Evolutionary conservation across 2,888 invertebrate genomes (phyloP), one percentile per base, ranked within the genome.

Genomic region (Malachius bipustulatus): DNA sequence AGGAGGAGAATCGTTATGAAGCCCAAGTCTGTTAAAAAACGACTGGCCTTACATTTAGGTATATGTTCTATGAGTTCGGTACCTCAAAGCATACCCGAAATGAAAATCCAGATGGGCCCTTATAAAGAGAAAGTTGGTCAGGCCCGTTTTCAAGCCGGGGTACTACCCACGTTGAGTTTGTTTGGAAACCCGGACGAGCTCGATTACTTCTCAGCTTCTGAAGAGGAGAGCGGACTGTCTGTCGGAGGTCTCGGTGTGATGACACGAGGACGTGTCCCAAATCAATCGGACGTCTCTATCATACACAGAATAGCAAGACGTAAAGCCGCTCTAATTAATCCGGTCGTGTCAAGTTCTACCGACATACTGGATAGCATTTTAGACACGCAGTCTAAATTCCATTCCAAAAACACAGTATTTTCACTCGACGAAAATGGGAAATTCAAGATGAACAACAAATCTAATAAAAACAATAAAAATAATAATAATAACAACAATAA

Each of bases 341-440:
- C 61, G 2, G 54, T 50, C n/a, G 47, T 51, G 1, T 51, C 69
- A n/a, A 62, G 66, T 6, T 63, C 70, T 1, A 44, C 57, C 2
- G 81, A 84, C 60, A 50, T 85, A 4, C 61, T 85, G 3, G 74
- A 73, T 16, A 73, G 69, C 48, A 83, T 85, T 45, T 62, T 85
- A 49, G 73, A 74, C 42, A 70, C 73, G 45, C 84, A 84, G 57
- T 70, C 76, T 32, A 65, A 75, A 39, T 71, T 82, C 62, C 78
- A 80, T 54, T 76, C 77, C 4, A 76, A 71, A 41, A 67, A 72
- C 31, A 65, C 72, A 14, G 58, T 72, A 2, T 65, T 76, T 4
- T 69, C 70, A 0, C 49, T 77, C 1, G 67, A 72, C 28, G 67
- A 70, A 2, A 74, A 77, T 47, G 83, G 82, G 1, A 71, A 67